phyloP scores from a whole-genome alignment of 1,140 invertebrate species.

The Helicoverpa zea region DNA sequence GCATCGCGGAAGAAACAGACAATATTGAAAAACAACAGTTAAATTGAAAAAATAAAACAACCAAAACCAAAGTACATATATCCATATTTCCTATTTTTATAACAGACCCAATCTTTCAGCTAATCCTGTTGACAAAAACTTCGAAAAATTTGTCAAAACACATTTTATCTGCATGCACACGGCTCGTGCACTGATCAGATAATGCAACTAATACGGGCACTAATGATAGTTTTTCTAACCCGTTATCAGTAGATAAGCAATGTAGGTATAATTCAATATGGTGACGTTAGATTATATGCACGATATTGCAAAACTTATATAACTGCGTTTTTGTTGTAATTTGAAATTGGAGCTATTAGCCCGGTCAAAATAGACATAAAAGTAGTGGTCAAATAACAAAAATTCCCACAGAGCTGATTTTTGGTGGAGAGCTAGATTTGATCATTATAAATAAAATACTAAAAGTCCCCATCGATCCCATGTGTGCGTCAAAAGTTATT shows the following conservation, averaged over 20 bases:
- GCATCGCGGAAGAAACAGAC: no score
- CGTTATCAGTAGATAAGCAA: constrained; percentile 45
- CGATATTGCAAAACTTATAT: constrained; percentile 7
- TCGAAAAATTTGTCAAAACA: not conserved
- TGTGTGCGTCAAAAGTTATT: no score
- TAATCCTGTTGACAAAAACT: not conserved
- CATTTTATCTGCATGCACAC: constrained; percentile 24
- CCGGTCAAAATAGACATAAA: no score
- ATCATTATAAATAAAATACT: no score
- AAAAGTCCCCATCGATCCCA: no score
- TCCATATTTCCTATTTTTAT: not conserved
- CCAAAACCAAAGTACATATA: no score
- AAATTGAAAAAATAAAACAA: no score
- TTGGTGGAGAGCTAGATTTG: no score
- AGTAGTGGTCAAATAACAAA: no score
- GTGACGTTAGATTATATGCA: constrained; percentile 1
- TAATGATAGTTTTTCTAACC: constrained; percentile 63
- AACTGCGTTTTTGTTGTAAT: not conserved
- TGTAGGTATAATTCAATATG: constrained; percentile 20
- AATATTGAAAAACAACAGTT: no score
- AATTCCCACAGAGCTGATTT: no score
- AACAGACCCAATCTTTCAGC: not conserved
- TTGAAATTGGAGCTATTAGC: not conserved
- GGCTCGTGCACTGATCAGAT: constrained; percentile 44
- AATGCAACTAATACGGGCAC: constrained; percentile 52